Conservation (phyloP, 2,113 vertebrate species). For the Cyanocitta stelleri region DNA sequence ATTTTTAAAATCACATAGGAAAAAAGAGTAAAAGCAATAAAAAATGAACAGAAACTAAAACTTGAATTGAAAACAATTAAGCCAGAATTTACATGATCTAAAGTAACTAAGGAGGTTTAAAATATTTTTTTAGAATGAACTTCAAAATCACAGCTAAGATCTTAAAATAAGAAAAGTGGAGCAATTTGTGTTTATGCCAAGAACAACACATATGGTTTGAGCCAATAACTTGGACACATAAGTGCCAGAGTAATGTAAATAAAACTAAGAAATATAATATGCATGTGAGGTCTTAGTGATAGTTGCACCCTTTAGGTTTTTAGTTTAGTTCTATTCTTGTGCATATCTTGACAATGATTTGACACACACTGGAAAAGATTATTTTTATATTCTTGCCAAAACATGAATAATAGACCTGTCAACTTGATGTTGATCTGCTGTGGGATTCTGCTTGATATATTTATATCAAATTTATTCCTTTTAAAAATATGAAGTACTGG, state of each 20-base stretch:
- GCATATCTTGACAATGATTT: neutral
- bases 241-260: neutral
- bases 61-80: neutral
- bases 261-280: neutral
- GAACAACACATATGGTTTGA: neutral
- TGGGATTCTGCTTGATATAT: neutral
- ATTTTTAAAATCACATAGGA: neutral
- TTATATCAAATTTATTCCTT: neutral
- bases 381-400: conserved; percentile 17
- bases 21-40: neutral
- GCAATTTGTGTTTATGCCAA: neutral
- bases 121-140: neutral
- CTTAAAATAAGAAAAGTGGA: conserved; percentile 3
- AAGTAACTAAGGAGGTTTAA: neutral
- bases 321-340: neutral
- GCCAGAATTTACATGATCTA: neutral
- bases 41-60: neutral
- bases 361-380: neutral
- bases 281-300: neutral
- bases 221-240: neutral
- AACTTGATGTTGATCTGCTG: neutral
- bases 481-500: neutral
- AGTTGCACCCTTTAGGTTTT: neutral
- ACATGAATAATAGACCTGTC: neutral
- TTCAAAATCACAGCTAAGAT: neutral